Base-by-base conservation (phyloP, 2,888 invertebrate species). In the Agrotis puta region DNA sequence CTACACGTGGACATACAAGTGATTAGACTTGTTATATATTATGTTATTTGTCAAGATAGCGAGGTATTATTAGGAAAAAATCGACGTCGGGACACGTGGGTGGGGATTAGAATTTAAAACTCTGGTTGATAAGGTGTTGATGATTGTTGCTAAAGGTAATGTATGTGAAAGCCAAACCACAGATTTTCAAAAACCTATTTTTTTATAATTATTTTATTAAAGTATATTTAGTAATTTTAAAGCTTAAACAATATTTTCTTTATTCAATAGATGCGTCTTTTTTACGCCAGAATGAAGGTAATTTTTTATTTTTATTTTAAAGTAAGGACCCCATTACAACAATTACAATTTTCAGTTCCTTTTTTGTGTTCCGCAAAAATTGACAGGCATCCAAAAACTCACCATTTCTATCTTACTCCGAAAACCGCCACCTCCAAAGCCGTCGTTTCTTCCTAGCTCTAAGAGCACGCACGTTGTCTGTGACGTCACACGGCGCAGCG, bases 391-490 rank as follows among this genome's bases (percentile, higher is more conserved):
- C 1, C 2, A 45, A 4, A 20, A 27, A 13, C 2, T 1, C 33
- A 1, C 2, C 3, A 56, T n/a, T 20, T 45, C 0, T 24, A 20
- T 1, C 20, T n/a, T 13, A 2, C 2, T 1, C 6, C 16, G 1
- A 45, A 51, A 53, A 57, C 27, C 24, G 22, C 27, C 62, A 1
- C 7, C 18, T 82, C 58, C n/a, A 27, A 24, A 70, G 18, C 7
- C 1, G 14, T 47, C 43, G 39, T 39, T 13, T 6, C 9, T 82
- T 83, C 64, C 54, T 59, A 80, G 69, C 68, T 80, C 68, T 11
- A 27, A 33, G 82, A 70, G n/a, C 53, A 75, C 76, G 82, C 88
- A 87, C 87, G 87, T 88, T 87, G 82, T 67, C 7, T 58, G 68
- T 77, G 77, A 84, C 85, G 87, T 81, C 74, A 79, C 57, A 53